Evolutionary conservation across 2,797 vertebrate genomes (phyloP).

Genomic region (Apogon talboti): DNA sequence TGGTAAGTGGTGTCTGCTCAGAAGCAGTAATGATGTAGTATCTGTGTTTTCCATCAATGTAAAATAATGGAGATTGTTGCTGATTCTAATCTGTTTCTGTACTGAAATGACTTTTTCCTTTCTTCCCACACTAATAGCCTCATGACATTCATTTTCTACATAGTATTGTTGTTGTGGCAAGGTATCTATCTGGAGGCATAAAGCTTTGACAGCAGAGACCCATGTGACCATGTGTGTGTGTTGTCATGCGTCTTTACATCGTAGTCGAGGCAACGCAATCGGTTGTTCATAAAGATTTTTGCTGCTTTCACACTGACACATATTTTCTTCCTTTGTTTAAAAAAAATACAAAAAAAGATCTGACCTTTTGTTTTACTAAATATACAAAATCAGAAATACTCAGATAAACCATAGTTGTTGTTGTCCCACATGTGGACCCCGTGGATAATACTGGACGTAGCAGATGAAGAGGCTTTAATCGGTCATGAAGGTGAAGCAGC

Average conservation of each 20-base stretch:
- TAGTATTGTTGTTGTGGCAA: neutral
- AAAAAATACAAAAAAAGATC: too few species aligned
- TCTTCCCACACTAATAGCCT: neutral
- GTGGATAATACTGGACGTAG: too few species aligned
- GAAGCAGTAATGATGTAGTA: slow-evolving; percentile 51
- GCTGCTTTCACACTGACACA: too few species aligned
- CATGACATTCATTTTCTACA: neutral
- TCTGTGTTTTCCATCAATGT: slow-evolving; percentile 65
- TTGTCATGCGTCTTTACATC: neutral
- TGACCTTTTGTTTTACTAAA: too few species aligned
- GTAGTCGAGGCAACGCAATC: too few species aligned
- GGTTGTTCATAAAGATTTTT: too few species aligned
- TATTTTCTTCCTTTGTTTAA: too few species aligned
- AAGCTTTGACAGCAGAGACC: neutral
- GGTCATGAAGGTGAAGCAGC: too few species aligned
- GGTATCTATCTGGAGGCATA: neutral
- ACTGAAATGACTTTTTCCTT: neutral
- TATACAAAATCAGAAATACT: too few species aligned
- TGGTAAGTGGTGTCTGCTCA: slow-evolving; percentile 57
- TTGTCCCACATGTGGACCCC: too few species aligned
- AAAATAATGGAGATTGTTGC: slow-evolving; percentile 26
- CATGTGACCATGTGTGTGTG: slow-evolving; percentile 12
- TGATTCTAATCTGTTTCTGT: slow-evolving; percentile 33
- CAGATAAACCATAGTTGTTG: too few species aligned
- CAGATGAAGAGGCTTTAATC: too few species aligned